Percentiles rank a stretch among this genome's conserved stretches.
Evolutionary conservation across 2,113 vertebrate species (phyloP).

Genomic region (Chroicocephalus ridibundus): DNA sequence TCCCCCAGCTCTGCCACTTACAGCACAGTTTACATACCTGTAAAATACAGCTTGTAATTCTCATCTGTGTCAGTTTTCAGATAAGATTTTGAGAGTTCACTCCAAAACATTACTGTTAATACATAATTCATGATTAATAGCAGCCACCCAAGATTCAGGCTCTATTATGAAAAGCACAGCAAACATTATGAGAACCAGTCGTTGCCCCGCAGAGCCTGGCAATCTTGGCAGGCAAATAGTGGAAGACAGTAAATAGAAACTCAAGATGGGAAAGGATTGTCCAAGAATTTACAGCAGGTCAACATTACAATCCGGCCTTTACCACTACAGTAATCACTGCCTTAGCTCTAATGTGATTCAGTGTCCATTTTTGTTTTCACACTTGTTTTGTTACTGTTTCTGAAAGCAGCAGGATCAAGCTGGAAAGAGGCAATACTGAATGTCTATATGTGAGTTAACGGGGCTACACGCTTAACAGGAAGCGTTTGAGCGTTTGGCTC

Average conservation of each 20-base stretch:
- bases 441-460: rapidly evolving
- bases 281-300: background rate
- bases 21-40: background rate
- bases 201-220: background rate
- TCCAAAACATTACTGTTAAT: background rate
- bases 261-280: background rate
- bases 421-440: background rate
- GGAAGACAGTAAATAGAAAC: background rate
- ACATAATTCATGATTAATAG: constrained; percentile 6
- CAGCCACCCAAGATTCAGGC: background rate
- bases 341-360: background rate
- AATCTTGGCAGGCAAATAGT: background rate
- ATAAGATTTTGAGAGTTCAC: background rate
- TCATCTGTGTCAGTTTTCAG: background rate
- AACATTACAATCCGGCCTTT: background rate
- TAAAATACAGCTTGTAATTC: background rate
- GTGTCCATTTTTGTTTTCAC: background rate
- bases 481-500: rapidly evolving
- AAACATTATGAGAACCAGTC: background rate
- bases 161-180: background rate
- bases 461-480: background rate
- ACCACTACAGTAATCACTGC: background rate
- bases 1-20: background rate
- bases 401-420: background rate
- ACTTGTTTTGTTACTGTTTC: background rate